phyloP scores from a whole-genome alignment of 2,888 invertebrate species.

The Ommatoiulus sabulosus region DNA sequence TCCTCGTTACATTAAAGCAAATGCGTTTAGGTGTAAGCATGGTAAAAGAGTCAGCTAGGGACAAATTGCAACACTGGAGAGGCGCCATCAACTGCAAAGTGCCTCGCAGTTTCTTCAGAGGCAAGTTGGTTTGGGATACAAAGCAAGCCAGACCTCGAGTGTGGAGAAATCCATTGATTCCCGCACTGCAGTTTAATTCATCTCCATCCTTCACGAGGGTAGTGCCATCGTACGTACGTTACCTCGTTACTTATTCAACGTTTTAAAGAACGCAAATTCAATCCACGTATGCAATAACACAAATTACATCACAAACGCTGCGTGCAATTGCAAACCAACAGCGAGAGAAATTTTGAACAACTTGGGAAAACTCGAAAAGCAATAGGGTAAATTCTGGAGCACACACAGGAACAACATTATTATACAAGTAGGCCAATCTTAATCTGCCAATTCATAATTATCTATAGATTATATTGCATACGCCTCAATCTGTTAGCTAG shows the following conservation, averaged over 20 bases:
- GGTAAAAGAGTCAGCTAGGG: not conserved
- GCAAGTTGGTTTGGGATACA: not conserved
- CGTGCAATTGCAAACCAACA: not conserved
- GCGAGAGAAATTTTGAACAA: not conserved
- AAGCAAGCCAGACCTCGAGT: not conserved
- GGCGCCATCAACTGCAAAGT: not conserved
- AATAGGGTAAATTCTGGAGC: too few species aligned
- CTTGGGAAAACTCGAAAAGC: not conserved
- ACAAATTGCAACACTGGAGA: not conserved
- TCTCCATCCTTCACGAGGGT: not conserved
- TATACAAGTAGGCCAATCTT: not conserved
- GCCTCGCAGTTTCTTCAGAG: not conserved
- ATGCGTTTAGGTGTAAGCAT: not conserved
- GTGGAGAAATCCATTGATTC: not conserved
- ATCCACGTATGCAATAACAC: not conserved
- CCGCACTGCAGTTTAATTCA: conserved; percentile 39
- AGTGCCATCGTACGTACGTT: not conserved
- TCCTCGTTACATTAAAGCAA: not conserved
- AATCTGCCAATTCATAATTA: not conserved
- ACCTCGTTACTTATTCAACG: not conserved
- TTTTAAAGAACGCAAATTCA: not conserved
- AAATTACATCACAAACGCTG: not conserved
- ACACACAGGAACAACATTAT: too few species aligned
- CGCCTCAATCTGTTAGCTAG: not conserved
- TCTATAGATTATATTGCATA: not conserved